Base-by-base conservation (phyloP, 2,888 invertebrate genomes). In the Brassicogethes aeneus region DNA sequence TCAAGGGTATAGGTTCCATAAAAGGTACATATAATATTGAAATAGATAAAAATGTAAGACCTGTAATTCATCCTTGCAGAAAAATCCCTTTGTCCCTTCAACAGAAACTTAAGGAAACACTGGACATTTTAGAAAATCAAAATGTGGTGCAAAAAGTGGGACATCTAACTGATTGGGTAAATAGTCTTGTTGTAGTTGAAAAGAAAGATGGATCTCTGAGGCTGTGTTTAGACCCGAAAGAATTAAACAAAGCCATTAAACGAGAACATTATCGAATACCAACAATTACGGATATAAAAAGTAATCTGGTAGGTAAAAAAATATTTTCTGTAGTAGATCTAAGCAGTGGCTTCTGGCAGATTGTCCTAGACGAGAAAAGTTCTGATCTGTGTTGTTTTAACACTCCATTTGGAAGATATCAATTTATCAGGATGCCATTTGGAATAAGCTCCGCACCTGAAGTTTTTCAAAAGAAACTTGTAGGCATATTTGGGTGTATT, bases 401-500 rank as follows among this genome's bases (percentile, higher is more conserved):
- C 15, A 42, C 42, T 2, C 42, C 42, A 16, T 42, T 42, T 17
- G 42, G 42, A 12, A 34, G 42, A n/a, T 42, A 42, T 14, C 34
- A 35, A 34, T 39, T 42, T 40, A 16, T 30, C 2, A 39, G 42
- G 34, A 10, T 42, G 31, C 16, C 42, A 17, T 42, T 39, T 15
- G 42, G 42, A 16, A 15, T 42, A n/a, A 15, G 17, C 10, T 40
- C 23, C 12, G 39, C 35, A 3, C 42, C 42, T 15, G 59, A 59
- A 30, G 47, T 54, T 13, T 63, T 62, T 46, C 59, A 62, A 41
- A 53, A 50, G 35, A 44, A 50, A 17, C 56, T 59, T 57, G 13
- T 53, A 49, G 17, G 61, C 47, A 14, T 57, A 54, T 59, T 60
- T 63, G 34, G 61, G 52, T 15, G 57, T 49, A 51, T 55, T 44